Evolutionary conservation across 2,888 invertebrate species (phyloP).

Genomic region (Hirtodrosophila alboralis): DNA sequence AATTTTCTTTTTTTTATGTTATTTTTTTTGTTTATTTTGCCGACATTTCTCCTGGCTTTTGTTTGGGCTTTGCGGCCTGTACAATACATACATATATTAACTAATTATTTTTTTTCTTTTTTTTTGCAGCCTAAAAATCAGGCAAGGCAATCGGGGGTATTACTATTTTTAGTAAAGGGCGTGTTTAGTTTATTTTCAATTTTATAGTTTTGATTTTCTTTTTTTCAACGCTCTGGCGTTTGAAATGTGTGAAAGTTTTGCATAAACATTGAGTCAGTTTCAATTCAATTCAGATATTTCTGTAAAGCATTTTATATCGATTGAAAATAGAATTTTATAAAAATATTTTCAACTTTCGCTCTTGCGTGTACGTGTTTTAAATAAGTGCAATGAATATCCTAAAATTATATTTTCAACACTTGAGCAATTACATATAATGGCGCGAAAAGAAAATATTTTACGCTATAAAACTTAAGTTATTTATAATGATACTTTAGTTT

Average conservation of each 20-base stretch:
- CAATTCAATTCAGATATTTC: conserved; percentile 9
- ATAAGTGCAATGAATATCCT: too few species aligned
- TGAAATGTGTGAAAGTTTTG: conserved; percentile 52
- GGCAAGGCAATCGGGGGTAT: conserved; percentile 17
- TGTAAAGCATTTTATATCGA: conserved; percentile 7
- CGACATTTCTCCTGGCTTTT: conserved; percentile 52
- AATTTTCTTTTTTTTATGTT: conserved; percentile 34
- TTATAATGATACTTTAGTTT: too few species aligned
- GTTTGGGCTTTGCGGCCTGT: conserved; percentile 56
- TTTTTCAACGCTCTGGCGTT: conserved; percentile 20
- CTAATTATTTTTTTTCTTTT: conserved; percentile 39
- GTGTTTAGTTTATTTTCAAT: conserved; percentile 64
- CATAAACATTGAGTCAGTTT: conserved; percentile 61
- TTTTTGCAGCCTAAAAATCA: conserved; percentile 1
- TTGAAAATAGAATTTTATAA: conserved; percentile 30
- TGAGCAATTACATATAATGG: background rate
- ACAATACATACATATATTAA: conserved; percentile 47
- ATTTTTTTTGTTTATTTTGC: conserved; percentile 77
- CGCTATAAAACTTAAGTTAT: too few species aligned
- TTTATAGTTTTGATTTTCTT: conserved; percentile 55
- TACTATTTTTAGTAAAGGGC: conserved; percentile 75
- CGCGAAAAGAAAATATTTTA: conserved; percentile 3
- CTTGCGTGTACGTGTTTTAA: background rate
- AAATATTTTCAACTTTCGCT: conserved; percentile 2
- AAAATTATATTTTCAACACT: too few species aligned